phyloP scores from a whole-genome alignment of 2,888 invertebrate genomes.

The Ceramica pisi region DNA sequence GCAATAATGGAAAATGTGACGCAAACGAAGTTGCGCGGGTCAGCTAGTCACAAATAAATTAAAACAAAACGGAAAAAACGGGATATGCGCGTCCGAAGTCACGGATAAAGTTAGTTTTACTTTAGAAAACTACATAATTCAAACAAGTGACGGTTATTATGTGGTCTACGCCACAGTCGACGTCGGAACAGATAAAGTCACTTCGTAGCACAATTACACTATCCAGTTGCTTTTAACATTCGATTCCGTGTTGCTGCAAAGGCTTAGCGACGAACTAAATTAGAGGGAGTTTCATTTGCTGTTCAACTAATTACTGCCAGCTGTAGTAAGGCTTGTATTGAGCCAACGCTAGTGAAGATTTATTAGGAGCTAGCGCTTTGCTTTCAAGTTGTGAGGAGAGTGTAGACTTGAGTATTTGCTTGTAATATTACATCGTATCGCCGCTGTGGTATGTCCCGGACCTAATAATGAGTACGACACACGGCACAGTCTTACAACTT shows the following conservation, averaged over 20 bases:
- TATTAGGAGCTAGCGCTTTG: not conserved
- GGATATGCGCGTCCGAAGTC: no score
- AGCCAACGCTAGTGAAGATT: conserved; percentile 2
- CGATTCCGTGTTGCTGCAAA: conserved; percentile 25
- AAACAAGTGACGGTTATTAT: not conserved
- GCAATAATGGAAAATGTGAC: no score
- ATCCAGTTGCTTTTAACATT: conserved; percentile 49
- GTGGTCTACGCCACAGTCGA: not conserved
- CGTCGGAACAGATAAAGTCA: not conserved
- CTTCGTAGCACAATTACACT: conserved; percentile 31
- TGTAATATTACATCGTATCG: not conserved
- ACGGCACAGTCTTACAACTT: no score
- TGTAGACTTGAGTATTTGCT: not conserved
- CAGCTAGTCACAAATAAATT: no score
- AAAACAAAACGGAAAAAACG: no score
- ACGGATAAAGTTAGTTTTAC: not conserved
- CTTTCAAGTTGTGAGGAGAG: not conserved
- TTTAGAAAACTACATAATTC: not conserved
- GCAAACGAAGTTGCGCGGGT: no score
- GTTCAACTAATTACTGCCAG: conserved; percentile 36
- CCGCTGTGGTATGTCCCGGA: no score
- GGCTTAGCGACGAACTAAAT: conserved; percentile 28
- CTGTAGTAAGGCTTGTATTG: not conserved
- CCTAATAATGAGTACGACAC: no score
- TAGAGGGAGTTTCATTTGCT: conserved; percentile 44